Evolutionary conservation across 2,888 invertebrate genomes (phyloP).

Genomic region (Ornithoptera priamus): DNA sequence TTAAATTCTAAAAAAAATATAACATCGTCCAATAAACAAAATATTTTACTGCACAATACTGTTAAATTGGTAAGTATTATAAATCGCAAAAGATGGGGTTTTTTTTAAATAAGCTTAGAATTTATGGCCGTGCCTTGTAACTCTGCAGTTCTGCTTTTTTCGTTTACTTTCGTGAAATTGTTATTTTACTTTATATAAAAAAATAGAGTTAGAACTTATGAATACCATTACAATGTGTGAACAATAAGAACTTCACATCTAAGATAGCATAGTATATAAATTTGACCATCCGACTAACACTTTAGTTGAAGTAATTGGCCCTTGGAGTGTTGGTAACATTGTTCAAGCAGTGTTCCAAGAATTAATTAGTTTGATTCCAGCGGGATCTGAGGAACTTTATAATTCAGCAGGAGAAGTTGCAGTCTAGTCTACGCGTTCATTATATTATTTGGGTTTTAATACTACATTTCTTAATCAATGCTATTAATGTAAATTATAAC

Average conservation of each 20-base stretch:
- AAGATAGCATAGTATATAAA: neutral
- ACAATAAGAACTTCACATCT: neutral
- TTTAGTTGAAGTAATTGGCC: constrained; percentile 50
- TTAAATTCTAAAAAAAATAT: too few relatives aligned
- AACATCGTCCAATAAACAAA: too few relatives aligned
- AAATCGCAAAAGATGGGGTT: too few relatives aligned
- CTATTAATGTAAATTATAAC: neutral
- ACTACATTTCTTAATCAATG: neutral
- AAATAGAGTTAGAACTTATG: neutral
- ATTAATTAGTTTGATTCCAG: constrained; percentile 52
- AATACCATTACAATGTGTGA: neutral
- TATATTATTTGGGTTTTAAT: constrained; percentile 3
- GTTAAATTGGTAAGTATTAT: too few relatives aligned
- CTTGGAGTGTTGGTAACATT: constrained; percentile 46
- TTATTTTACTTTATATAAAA: too few relatives aligned
- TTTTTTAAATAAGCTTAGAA: too few relatives aligned
- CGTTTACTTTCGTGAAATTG: too few relatives aligned
- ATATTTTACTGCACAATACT: too few relatives aligned
- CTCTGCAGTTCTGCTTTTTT: too few relatives aligned
- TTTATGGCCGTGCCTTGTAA: too few relatives aligned
- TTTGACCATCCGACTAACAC: constrained; percentile 11
- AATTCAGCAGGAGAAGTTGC: constrained; percentile 44
- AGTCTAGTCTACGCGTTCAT: constrained; percentile 32
- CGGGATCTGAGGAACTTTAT: constrained; percentile 32
- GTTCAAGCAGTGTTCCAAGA: constrained; percentile 50